These are phyloP conservation scores for Paguma larvata DNA, from an alignment of 2,797 vertebrate genomes.

Conservation along the genomic window DNA sequence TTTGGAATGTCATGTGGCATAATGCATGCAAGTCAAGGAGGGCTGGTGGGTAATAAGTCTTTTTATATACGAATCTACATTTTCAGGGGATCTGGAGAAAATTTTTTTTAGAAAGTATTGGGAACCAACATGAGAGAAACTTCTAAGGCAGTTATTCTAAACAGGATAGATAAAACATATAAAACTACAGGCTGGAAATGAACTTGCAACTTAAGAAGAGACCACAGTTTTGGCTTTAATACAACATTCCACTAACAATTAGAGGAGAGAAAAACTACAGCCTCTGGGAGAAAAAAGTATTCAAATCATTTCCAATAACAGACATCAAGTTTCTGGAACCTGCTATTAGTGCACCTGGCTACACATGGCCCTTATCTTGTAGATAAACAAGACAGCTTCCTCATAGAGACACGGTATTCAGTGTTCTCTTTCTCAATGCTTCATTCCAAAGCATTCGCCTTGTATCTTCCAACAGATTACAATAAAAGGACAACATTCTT, in stretches of 20 bases:
- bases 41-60: not conserved
- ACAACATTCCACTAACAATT: slow-evolving; percentile 70
- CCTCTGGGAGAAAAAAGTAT: slow-evolving; percentile 14
- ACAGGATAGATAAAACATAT: slow-evolving; percentile 49
- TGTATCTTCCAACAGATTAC: not conserved
- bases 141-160: slow-evolving; percentile 28
- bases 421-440: slow-evolving; percentile 13
- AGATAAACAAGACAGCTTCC: slow-evolving; percentile 46
- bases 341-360: slow-evolving; percentile 42
- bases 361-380: slow-evolving; percentile 2
- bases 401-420: not conserved
- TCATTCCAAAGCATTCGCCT: slow-evolving; percentile 53
- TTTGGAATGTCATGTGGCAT: not conserved
- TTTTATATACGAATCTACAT: slow-evolving; percentile 6
- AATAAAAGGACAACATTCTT: slow-evolving; percentile 51
- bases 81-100: slow-evolving; percentile 34
- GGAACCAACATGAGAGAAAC: not conserved
- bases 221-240: slow-evolving; percentile 51
- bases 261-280: slow-evolving; percentile 57
- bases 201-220: slow-evolving; percentile 48
- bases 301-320: slow-evolving; percentile 4
- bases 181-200: slow-evolving; percentile 25
- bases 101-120: not conserved
- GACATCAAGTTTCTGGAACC: slow-evolving; percentile 50
- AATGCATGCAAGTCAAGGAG: not conserved